Evolutionary conservation across 2,888 invertebrate genomes (phyloP), one percentile per base, ranked within the genome.

Genomic region (Pediacus dermestoides): DNA sequence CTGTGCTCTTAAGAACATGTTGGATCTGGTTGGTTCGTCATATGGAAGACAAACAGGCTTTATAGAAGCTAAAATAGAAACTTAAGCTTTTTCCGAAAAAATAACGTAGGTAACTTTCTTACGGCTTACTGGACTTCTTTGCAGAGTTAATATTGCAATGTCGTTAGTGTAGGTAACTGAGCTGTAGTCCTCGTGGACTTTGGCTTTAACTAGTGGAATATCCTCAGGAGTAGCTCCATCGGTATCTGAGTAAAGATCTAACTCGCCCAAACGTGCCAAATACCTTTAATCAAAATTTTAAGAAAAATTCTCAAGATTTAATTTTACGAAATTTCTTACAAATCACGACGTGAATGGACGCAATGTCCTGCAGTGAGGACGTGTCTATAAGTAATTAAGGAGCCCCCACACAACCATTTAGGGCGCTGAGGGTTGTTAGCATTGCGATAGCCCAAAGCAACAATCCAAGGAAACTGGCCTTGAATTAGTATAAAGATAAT

Each of bases 361-460:
- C 88, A 88, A 61, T 88, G 88, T 0, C 77, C 84, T 0, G 88
- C 88, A 0, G 92, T 91, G 3, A 92, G 61, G 1, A 91, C 75
- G 61, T 89, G 88, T 1, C 74, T 70, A 1, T 73, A 58, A 6
- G 79, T 77, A 50, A 88, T 75, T 10, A 88, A 69, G 9, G 81
- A 75, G 2, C 85, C 88, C 0, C 89, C 91, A 71, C 74, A 77
- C 35, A 70, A 59, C 71, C 63, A 76, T 66, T 48, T 64, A 33
- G 61, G 72, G 50, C 56, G 57, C 9, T 57, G 69, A 15, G 69
- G 67, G 53, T 70, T 67, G 37, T 63, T 67, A 2, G 42, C 28
- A 23, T 70, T 70, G 44, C 70, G 73, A 61, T 85, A 89, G 0
- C 88, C 89, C 21, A 89, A 68, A 2, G 82, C 75, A 0, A 80